Conservation (phyloP, 2,113 vertebrate genomes). For the Amphilophus citrinellus region DNA sequence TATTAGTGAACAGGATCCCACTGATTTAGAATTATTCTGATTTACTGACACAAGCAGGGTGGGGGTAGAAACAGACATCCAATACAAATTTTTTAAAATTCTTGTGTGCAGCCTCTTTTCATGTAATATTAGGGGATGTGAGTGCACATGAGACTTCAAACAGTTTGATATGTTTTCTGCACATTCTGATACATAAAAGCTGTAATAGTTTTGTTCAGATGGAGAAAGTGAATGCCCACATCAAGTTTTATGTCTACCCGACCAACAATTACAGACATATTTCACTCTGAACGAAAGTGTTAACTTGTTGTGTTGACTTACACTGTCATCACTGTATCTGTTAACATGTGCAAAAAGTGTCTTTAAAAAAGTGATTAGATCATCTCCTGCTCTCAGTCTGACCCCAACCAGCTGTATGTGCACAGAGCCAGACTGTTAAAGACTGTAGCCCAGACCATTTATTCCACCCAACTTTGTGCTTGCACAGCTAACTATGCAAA, state of each 20-base stretch:
- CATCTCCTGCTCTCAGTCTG: background rate
- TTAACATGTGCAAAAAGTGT: background rate
- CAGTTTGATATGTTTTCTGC: background rate
- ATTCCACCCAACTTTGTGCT: background rate
- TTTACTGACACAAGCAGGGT: no score
- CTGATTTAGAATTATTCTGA: no score
- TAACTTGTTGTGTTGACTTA: background rate
- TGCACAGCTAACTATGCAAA: conserved; percentile 19
- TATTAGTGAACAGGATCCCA: no score
- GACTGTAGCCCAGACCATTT: background rate
- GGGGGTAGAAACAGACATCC: no score
- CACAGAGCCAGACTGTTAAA: background rate
- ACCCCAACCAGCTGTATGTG: background rate
- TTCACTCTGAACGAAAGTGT: background rate
- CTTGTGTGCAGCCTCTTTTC: background rate
- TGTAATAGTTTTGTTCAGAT: background rate
- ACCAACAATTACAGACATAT: background rate
- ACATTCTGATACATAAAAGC: background rate
- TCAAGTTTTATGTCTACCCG: background rate
- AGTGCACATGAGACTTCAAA: background rate
- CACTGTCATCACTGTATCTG: background rate
- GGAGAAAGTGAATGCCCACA: background rate
- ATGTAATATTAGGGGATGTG: no score
- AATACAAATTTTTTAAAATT: no score
- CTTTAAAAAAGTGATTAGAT: background rate